A percentile compares a stretch with the other conserved stretches of the same genome.
Evolutionary conservation across 2,888 invertebrate species (phyloP).

Genomic region (Hyppa rectilinea): DNA sequence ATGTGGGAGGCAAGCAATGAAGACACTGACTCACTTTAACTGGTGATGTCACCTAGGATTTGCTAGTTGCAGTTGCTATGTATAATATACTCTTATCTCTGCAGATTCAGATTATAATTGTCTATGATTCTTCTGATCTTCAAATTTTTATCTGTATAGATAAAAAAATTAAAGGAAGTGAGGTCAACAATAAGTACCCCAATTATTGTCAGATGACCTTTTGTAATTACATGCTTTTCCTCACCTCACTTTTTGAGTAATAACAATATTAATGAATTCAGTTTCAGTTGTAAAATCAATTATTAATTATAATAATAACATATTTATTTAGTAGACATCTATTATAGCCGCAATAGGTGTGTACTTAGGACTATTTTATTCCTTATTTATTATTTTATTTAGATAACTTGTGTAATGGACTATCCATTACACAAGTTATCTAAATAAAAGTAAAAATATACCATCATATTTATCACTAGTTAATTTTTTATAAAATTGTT

Average conservation of each 20-base stretch:
- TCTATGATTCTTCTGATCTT: not conserved
- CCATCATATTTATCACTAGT: not conserved
- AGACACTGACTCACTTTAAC: constrained; percentile 51
- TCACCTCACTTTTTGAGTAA: not conserved
- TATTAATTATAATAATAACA: not conserved
- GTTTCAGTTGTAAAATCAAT: not conserved
- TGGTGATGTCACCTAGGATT: constrained; percentile 55
- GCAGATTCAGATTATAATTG: constrained; percentile 6
- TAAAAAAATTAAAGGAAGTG: constrained; percentile 4
- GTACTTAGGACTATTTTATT: not conserved
- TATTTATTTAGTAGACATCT: not conserved
- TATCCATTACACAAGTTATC: too few relatives aligned
- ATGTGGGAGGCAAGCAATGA: constrained; percentile 54
- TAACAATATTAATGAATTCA: not conserved
- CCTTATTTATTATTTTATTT: too few relatives aligned
- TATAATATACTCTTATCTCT: constrained; percentile 12
- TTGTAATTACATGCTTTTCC: not conserved
- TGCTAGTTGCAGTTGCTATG: constrained; percentile 19
- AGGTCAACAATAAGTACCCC: constrained; percentile 17
- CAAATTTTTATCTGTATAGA: too few relatives aligned
- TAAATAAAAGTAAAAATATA: too few relatives aligned
- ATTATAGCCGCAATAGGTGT: not conserved
- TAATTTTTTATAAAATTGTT: not conserved
- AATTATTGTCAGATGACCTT: not conserved
- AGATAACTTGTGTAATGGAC: too few relatives aligned